Base-by-base conservation (phyloP, 2,113 vertebrate species). In the Microtus pennsylvanicus region DNA sequence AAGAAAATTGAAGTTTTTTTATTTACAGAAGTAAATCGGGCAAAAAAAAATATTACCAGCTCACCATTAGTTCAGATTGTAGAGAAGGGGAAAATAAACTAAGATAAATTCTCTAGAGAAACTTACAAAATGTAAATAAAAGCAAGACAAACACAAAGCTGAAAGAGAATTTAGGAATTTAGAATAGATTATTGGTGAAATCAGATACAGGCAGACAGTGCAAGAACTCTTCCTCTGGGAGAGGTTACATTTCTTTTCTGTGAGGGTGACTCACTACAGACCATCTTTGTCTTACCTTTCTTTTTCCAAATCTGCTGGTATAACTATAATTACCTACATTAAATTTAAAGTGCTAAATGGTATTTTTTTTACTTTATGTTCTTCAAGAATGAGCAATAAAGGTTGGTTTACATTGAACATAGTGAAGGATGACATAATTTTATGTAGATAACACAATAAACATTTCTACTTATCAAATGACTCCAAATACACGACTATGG, bases 91-190 rank as follows among this genome's bases (percentile, higher is more conserved):
- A 83, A 94, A 69, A 76, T 93, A 96, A 92, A 47, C 7, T 78
- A 77, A 92, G 42, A 86, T 80, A 77, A 58, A 92, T 85, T 63
- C 10, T 87, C 19, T 87, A 90, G 89, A 90, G 69, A 96, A 81
- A 92, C 35, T 89, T 13, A 78, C 0, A 85, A 83, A 81, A 89
- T 70, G 42, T 42, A 33, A 78, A 93, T 26, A 47, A 89, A 93
- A 21, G 42, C 58, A 90, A 80, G 30, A 89, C 19, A 96, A 91
- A 50, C 33, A 92, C 17, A 87, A 89, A 91, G 61, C 63, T 22
- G 94, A 82, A 95, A 52, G 85, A 78, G 42, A 78, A 97, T 7
- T 17, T 95, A 35, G 92, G 26, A 85, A 93, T 33, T 89, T n/a
- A 7, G 65, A 81, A 89, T 7, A 92, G 45, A 78, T 35, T 83